These are phyloP conservation scores for Drosophila pachea DNA, from an alignment of 1,140 invertebrate genomes.

Conservation along the genomic window DNA sequence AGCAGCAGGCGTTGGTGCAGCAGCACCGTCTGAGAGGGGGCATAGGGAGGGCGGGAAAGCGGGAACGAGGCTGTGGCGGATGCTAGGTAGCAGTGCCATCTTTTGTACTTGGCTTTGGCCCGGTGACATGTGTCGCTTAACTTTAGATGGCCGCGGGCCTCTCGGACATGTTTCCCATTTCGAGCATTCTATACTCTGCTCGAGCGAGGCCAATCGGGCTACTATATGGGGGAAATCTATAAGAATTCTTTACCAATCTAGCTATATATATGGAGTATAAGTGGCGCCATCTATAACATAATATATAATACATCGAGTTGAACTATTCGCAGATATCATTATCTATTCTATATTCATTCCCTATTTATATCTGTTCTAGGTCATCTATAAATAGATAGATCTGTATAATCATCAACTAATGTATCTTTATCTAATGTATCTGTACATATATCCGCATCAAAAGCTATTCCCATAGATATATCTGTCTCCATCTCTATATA, in stretches of 20 bases:
- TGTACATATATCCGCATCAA: background rate
- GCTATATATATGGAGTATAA: no score
- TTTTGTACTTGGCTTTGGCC: constrained; percentile 34
- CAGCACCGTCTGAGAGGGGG: background rate
- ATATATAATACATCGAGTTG: no score
- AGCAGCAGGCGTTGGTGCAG: background rate
- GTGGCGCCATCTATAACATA: no score
- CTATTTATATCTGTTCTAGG: background rate
- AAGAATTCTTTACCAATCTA: no score
- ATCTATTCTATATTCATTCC: background rate
- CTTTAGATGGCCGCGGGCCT: constrained; percentile 58
- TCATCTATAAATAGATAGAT: no score
- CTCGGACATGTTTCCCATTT: constrained; percentile 28
- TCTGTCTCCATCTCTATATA: background rate
- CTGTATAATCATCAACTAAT: no score
- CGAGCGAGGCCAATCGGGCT: no score
- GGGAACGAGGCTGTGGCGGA: background rate
- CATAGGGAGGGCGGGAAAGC: no score
- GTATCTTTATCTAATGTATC: background rate
- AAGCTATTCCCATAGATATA: background rate
- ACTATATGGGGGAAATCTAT: background rate
- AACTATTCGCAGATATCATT: no score
- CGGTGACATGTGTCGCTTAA: constrained; percentile 71
- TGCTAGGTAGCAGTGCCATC: constrained; percentile 3
- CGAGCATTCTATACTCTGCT: constrained; percentile 2